phyloP scores from a whole-genome alignment of 2,113 vertebrate genomes.

The Edolisoma coerulescens region DNA sequence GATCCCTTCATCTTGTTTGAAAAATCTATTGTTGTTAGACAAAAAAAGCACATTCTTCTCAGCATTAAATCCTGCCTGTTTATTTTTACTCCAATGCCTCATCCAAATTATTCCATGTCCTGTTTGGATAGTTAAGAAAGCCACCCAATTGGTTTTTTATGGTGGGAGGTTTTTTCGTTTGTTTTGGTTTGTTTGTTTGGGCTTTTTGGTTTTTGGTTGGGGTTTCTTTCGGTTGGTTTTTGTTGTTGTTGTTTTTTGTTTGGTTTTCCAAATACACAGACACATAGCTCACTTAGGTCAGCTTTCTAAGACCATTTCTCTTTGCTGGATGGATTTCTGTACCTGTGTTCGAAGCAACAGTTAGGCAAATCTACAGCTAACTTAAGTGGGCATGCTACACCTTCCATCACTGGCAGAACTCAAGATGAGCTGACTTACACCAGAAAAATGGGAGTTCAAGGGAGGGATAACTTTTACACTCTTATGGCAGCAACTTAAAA shows the following conservation, averaged over 20 bases:
- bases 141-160: background rate
- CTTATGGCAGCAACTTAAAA: background rate
- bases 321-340: background rate
- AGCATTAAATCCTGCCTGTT: background rate
- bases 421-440: rapidly evolving
- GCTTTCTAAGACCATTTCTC: background rate
- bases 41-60: background rate
- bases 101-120: background rate
- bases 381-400: background rate
- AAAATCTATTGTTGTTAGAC: background rate
- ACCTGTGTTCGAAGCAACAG: background rate
- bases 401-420: background rate
- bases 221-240: too few species aligned
- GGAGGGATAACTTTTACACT: background rate
- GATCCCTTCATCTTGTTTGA: background rate
- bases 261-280: background rate
- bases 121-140: background rate
- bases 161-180: too few species aligned
- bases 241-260: background rate
- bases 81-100: background rate
- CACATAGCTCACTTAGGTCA: background rate
- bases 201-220: background rate
- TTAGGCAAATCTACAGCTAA: background rate
- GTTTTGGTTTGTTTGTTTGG: background rate
- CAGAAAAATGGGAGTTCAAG: background rate